A percentile compares a stretch with the other conserved stretches of the same genome.
These are phyloP conservation scores for Crossocerus cetratus DNA, from an alignment of 2,888 invertebrate species.

Conservation along the genomic window DNA sequence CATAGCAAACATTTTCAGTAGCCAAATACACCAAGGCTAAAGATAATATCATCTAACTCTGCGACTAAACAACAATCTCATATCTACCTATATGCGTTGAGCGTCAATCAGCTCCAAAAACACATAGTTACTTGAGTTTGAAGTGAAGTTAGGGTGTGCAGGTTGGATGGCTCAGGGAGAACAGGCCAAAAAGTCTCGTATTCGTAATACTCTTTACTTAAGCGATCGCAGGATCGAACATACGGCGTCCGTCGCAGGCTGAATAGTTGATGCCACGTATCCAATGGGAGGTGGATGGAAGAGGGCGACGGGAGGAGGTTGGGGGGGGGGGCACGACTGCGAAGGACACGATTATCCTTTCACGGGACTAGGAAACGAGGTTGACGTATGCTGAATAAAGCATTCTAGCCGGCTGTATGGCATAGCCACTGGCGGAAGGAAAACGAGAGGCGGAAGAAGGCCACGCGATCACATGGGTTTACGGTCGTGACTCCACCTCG, in stretches of 20 bases:
- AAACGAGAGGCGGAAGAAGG: conserved; percentile 48
- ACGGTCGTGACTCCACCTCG: conserved; percentile 19
- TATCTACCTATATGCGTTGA: no score
- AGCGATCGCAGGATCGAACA: conserved; percentile 50
- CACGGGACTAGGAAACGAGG: conserved; percentile 60
- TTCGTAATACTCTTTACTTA: conserved; percentile 57
- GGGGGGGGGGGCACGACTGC: conserved; percentile 17
- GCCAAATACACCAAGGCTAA: no score
- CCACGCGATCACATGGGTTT: conserved; percentile 4
- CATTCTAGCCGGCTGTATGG: conserved; percentile 22
- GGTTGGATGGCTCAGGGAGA: conserved; percentile 3
- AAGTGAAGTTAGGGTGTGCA: not conserved
- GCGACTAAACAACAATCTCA: no score
- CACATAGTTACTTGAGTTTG: not conserved
- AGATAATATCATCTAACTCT: no score
- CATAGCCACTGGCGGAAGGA: conserved; percentile 33
- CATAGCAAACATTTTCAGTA: no score
- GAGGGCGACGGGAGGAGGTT: not conserved
- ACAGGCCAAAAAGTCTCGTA: conserved; percentile 10
- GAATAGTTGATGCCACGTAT: conserved; percentile 64
- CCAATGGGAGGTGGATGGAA: conserved; percentile 32
- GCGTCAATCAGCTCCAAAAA: no score
- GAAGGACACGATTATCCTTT: conserved; percentile 70
- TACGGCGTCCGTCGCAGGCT: conserved; percentile 58
- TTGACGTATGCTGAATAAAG: conserved; percentile 68